A percentile compares a stretch with the other conserved stretches of the same genome.
Evolutionary conservation across 2,113 vertebrate species (phyloP).

Genomic region (Gallinago media): DNA sequence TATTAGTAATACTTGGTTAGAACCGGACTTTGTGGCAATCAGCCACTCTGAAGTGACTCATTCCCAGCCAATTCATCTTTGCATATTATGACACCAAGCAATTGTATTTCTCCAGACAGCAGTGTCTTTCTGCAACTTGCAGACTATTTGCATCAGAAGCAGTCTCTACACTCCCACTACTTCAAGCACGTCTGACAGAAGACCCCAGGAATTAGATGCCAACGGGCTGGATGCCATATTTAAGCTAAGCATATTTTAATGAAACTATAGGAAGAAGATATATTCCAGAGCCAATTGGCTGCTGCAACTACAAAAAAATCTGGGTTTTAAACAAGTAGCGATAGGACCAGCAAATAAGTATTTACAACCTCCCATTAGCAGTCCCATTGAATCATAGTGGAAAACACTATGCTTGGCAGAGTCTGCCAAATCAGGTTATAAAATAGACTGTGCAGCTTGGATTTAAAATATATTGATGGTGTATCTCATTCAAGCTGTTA

Average conservation of each 20-base stretch:
- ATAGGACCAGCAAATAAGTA: background rate
- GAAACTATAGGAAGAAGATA: background rate
- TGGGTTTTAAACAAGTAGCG: background rate
- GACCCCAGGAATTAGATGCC: background rate
- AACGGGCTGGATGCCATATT: background rate
- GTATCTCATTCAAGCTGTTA: background rate
- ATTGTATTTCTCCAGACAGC: slow-evolving; percentile 26
- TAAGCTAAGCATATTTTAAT: background rate
- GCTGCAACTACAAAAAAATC: background rate
- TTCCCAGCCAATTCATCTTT: background rate
- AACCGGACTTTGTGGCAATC: background rate
- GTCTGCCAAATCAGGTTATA: background rate
- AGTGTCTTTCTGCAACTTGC: background rate
- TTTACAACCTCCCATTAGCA: background rate
- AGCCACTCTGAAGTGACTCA: background rate
- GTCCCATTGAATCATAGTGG: background rate
- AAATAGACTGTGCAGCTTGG: background rate
- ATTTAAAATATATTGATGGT: background rate
- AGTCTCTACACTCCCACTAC: background rate
- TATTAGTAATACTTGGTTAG: background rate
- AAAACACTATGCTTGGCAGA: background rate
- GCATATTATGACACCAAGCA: background rate
- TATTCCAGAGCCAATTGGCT: background rate
- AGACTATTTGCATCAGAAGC: slow-evolving; percentile 1
- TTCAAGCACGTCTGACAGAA: background rate